A percentile compares a stretch with the other conserved stretches of the same genome.
Conservation (phyloP, 2,113 vertebrate genomes). For the Gymnogyps californianus region DNA sequence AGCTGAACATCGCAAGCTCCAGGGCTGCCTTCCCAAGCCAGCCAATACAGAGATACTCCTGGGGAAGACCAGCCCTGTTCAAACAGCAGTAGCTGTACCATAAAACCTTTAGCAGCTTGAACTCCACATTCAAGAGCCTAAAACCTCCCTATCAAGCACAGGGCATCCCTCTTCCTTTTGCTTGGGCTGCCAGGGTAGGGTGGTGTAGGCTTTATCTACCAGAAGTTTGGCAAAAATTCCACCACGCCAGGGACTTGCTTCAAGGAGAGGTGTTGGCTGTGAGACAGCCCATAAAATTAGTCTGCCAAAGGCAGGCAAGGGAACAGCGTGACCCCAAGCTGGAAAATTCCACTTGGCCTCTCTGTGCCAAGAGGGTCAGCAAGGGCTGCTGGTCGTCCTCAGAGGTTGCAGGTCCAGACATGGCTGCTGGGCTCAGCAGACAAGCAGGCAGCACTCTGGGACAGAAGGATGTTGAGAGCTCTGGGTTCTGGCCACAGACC, state of each 20-base stretch:
- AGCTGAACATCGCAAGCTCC: background rate
- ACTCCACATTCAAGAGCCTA: background rate
- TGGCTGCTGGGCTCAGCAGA: background rate
- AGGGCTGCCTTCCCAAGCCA: background rate
- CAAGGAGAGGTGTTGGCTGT: background rate
- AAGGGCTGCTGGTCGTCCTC: background rate
- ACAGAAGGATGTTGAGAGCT: background rate
- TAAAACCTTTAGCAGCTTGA: background rate
- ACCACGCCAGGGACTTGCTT: background rate
- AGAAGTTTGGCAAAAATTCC: background rate
- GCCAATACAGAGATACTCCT: background rate
- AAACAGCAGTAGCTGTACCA: background rate
- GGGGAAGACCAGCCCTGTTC: background rate
- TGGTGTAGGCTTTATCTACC: background rate
- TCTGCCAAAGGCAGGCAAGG: background rate
- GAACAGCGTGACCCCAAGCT: background rate
- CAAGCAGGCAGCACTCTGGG: background rate
- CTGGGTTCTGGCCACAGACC: background rate
- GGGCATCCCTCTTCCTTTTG: background rate
- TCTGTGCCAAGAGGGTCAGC: background rate
- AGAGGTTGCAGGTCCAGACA: background rate
- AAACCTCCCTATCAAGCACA: background rate
- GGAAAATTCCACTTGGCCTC: constrained; percentile 48
- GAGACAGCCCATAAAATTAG: background rate
- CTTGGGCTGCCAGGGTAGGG: background rate